phyloP scores from a whole-genome alignment of 2,113 vertebrate species.

The Copsychus sechellarum region DNA sequence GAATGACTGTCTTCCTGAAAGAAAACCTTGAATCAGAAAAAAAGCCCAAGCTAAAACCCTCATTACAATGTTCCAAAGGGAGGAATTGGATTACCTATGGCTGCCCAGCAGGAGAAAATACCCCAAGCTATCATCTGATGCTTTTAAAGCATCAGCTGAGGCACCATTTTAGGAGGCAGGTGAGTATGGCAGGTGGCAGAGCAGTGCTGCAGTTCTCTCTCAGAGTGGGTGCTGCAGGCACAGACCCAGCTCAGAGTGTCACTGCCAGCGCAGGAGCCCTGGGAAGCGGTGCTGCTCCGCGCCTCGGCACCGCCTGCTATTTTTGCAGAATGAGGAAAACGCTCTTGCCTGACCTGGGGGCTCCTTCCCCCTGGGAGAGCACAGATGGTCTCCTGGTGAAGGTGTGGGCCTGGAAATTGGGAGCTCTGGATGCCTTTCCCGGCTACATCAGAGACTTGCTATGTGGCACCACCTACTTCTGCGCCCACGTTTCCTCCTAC shows the following conservation, averaged over 20 bases:
- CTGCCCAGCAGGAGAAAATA: background rate
- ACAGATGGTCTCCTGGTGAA: conserved; percentile 52
- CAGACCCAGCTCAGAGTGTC: background rate
- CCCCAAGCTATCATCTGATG: background rate
- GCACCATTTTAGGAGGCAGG: background rate
- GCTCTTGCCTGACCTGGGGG: background rate
- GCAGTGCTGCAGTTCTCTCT: background rate
- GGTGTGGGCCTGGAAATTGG: conserved; percentile 47
- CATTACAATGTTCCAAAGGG: background rate
- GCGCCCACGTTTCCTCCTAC: conserved; percentile 47
- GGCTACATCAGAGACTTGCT: conserved; percentile 58
- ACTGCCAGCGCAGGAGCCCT: background rate
- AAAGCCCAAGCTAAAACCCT: background rate
- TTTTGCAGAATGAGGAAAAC: background rate
- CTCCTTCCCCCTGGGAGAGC: conserved; percentile 17
- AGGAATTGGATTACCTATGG: background rate
- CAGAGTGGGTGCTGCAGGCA: background rate
- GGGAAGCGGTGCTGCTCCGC: background rate
- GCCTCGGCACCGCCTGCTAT: background rate
- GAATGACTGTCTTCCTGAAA: background rate
- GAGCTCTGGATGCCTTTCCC: conserved; percentile 57
- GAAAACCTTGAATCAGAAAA: background rate
- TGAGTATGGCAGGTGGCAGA: background rate
- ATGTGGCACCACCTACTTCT: conserved; percentile 58
- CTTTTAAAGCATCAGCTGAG: background rate